Evolutionary conservation across 2,888 invertebrate species (phyloP), one percentile per base, ranked within the genome.

Genomic region (Poecilus cupreus): DNA sequence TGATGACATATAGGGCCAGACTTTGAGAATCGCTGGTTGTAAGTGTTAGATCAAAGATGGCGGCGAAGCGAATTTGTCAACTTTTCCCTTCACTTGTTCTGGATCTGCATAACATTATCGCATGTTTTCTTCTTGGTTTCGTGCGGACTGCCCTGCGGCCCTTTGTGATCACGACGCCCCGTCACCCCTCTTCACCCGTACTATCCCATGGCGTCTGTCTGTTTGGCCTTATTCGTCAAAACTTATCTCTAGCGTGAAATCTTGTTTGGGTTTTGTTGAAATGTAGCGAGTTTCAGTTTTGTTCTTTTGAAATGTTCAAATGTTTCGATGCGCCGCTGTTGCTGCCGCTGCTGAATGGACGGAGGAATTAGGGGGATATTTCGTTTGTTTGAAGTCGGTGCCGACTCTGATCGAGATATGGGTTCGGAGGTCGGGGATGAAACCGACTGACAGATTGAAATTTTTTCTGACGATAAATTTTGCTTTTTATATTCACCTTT

Each of bases 231-330:
- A 79, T 75, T 75, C 75, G 75, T 81, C 81, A 81, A 64, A 81
- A 81, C 74, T 81, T 60, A 81, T 81, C 75, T 81, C 74, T 64
- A 60, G 60, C 75, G 81, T 81, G 74, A 81, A 81, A 81, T 81
- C 81, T 81, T 81, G 81, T 81, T 81, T 81, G 60, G 75, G 81
- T 81, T 80, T 70, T 81, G 75, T 74, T 75, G 75, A 75, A 72
- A 81, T 74, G 49, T 75, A 68, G 39, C 43, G 60, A 80, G 20
- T 60, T 57, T 74, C 24, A 32, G 72, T 80, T 78, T 60, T 57
- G 54, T 74, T 80, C 74, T 80, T 80, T 77, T 77, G n/a, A 54
- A 75, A 51, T 75, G 75, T 75, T 78, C 51, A 49, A 70, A 51
- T 68, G 51, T 51, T 76, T 37, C 70, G 64, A 49, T 79, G 68